These are phyloP conservation scores for Drosophila nr. perissopoda DNA, from an alignment of 2,888 invertebrate genomes.

Conservation along the genomic window DNA sequence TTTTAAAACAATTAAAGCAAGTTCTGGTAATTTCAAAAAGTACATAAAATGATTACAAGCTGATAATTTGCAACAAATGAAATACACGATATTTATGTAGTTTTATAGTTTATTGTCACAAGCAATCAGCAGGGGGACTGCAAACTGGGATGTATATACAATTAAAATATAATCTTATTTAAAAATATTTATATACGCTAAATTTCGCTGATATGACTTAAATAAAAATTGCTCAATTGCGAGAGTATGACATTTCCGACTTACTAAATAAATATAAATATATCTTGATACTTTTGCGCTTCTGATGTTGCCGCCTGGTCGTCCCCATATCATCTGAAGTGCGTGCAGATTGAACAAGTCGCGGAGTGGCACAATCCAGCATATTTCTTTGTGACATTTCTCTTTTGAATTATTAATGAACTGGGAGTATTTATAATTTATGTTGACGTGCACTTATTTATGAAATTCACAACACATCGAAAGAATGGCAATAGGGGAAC, in stretches of 20 bases:
- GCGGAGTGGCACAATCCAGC: slow-evolving; percentile 32
- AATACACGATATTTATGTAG: background rate
- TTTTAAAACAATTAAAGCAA: slow-evolving; percentile 7
- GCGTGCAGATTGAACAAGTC: slow-evolving; percentile 29
- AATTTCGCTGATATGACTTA: background rate
- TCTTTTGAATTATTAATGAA: slow-evolving; percentile 76
- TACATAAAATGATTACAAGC: slow-evolving; percentile 1
- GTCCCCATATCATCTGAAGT: slow-evolving; percentile 11
- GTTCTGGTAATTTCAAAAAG: slow-evolving; percentile 6
- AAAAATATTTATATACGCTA: background rate
- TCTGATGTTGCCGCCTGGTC: slow-evolving; percentile 6
- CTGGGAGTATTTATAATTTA: slow-evolving; percentile 74
- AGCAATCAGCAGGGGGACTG: background rate
- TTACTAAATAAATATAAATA: background rate
- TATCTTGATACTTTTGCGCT: slow-evolving; percentile 27
- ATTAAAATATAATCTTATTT: background rate
- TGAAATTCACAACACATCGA: slow-evolving; percentile 51
- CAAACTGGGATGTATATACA: background rate
- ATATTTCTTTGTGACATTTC: slow-evolving; percentile 73
- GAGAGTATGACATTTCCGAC: slow-evolving; percentile 22
- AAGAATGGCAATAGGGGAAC: slow-evolving; percentile 32
- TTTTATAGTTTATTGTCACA: background rate
- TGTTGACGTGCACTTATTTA: slow-evolving; percentile 78
- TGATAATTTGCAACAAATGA: slow-evolving; percentile 1
- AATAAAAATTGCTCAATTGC: background rate